Base-by-base conservation (phyloP, 2,797 vertebrate genomes). In the Alfaro cultratus region DNA sequence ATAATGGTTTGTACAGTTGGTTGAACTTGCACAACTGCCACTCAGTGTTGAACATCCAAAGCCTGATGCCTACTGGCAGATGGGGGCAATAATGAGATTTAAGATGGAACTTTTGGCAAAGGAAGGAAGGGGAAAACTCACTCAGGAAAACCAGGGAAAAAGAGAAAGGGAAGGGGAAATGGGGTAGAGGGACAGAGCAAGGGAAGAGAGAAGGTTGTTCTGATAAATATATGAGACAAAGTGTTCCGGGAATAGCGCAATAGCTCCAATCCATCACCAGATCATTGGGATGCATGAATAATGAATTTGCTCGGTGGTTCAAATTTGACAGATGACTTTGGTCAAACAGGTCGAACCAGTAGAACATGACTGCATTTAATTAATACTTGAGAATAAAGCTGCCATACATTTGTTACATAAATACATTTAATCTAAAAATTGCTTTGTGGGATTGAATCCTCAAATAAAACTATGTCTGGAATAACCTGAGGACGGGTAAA, bases 231-330 rank as follows among this genome's bases (percentile, higher is more conserved):
- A 64, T 64, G 60, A 46, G 8, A 83, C 78, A 82, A 81, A 85
- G 72, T 78, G 84, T 84, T 74, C 72, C 70, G 79, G 81, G 67
- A 89, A 75, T 64, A 75, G 67, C 8, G 57, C 80, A 84, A 75
- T 34, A 81, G 84, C 79, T 84, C 41, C 49, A 77, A 92, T 91
- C 87, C 80, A 89, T 92, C 87, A 91, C 31, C 1, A 29, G 62
- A 89, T 89, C 86, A 92, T 86, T 73, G 82, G 82, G 77, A 80
- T 74, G 46, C 80, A 87, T 94, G 75, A 91, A 91, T 88, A 91
- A 93, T 91, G 9, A 91, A 92, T 86, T 77, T 72, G 73, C 80
- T 81, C 70, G 64, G 67, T 71, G 79, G 70, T 72, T 60, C 74
- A 80, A 84, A 80, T 89, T 78, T 83, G 75, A 80, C 76, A 43